phyloP scores from a whole-genome alignment of 2,888 invertebrate genomes.

The Rhagophthalmus giganteus region DNA sequence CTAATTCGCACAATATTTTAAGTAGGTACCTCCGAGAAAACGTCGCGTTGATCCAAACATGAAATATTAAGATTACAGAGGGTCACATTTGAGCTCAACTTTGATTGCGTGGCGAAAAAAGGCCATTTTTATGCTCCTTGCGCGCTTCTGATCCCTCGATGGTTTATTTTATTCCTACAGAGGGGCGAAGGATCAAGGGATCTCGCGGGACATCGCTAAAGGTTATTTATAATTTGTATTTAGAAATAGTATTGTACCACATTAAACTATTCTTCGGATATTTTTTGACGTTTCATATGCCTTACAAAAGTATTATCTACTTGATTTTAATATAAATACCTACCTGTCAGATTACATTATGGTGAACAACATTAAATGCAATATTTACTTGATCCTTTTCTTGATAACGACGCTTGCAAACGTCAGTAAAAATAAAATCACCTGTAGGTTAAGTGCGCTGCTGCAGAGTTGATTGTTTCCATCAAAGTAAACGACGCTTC shows the following conservation, averaged over 20 bases:
- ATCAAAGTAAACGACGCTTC: constrained; percentile 32
- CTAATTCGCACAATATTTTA: constrained; percentile 24
- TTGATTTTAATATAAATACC: constrained; percentile 12
- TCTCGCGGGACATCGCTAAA: constrained; percentile 24
- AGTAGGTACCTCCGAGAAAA: constrained; percentile 16
- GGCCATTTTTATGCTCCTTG: constrained; percentile 52
- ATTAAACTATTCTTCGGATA: constrained; percentile 8
- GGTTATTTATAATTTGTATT: constrained; percentile 27
- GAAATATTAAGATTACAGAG: constrained; percentile 48
- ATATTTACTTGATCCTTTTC: constrained; percentile 21
- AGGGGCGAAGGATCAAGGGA: constrained; percentile 29
- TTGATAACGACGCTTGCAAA: constrained; percentile 6
- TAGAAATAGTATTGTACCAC: constrained; percentile 15
- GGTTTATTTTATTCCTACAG: constrained; percentile 35
- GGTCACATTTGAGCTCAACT: constrained; percentile 44
- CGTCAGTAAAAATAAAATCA: constrained; percentile 25
- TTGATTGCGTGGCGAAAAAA: constrained; percentile 47
- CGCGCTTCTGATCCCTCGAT: constrained; percentile 40
- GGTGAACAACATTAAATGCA: constrained; percentile 14
- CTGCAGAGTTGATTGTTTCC: constrained; percentile 29
- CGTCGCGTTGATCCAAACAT: constrained; percentile 35
- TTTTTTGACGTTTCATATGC: constrained; percentile 5
- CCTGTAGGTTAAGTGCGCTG: constrained; percentile 30
- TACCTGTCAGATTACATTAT: constrained; percentile 17
- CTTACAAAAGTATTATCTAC: too few species aligned